Evolutionary conservation across 2,888 invertebrate genomes (phyloP), one percentile per base, ranked within the genome.

Genomic region (Agelastica alni): DNA sequence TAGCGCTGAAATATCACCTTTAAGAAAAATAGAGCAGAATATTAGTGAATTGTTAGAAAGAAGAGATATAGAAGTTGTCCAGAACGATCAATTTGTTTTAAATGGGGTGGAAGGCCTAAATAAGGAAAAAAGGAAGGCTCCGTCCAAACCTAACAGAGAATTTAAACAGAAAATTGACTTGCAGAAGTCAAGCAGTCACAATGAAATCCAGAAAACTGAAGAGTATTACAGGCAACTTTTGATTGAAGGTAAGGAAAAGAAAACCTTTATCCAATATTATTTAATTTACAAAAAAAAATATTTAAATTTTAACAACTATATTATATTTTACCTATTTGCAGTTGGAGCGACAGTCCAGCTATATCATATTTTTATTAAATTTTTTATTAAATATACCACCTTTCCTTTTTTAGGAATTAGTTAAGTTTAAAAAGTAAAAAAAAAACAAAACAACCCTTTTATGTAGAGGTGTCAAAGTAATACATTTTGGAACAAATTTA

Each of bases 1-100:
- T 44, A 83, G 83, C 62, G 81, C 81, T 6, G 83, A 84, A 63
- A 83, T 85, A 49, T 87, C 86, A 5, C 87, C 88, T 3, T 78
- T 87, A 46, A 79, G 86, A 55, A 85, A 87, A 78, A 87, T 87
- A 56, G 88, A 86, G 75, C 84, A 85, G 74, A 87, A 86, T 72
- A 87, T 87, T 65, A 87, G 83, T 72, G 87, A 87, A 69, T 79
- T 87, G 71, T 74, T 87, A 68, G 86, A 77, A 61, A 65, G 76
- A 51, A 61, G 75, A 9, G 76, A 77, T 58, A 74, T 77, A 43
- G 75, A 77, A 63, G 66, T 70, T 22, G 63, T 74, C 6, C 69
- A 73, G 49, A 70, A 73, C 43, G 74, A 70, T 34, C 64, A 68
- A 34, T 65, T 70, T 28, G 67, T 76, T 39, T 68, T 78, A 54